A percentile compares a stretch with the other conserved stretches of the same genome.
Evolutionary conservation across 2,797 vertebrate genomes (phyloP).

Genomic region (Heteromormyrus szaboi): DNA sequence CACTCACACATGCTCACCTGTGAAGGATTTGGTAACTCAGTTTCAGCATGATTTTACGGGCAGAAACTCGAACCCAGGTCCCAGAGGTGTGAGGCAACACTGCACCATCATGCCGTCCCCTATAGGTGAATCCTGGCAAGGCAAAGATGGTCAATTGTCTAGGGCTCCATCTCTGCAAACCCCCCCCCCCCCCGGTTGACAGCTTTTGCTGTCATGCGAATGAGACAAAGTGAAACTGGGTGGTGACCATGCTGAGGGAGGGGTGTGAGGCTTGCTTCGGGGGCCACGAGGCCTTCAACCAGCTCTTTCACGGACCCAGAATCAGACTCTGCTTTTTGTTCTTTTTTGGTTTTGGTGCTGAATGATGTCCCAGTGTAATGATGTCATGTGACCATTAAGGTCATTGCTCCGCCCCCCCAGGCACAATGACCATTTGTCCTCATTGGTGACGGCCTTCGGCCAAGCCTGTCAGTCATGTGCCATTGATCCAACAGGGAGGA

Average conservation of each 20-base stretch:
- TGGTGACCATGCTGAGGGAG: background rate
- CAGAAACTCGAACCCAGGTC: background rate
- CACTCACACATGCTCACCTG: too few species aligned
- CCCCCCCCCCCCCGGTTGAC: background rate
- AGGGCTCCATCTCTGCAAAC: background rate
- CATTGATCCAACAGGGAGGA: background rate
- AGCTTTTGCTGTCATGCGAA: background rate
- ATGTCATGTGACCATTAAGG: background rate
- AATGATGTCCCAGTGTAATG: background rate
- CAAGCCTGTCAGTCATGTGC: background rate
- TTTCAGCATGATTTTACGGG: background rate
- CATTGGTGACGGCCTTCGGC: background rate
- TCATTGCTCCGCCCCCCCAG: background rate
- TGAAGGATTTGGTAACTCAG: background rate
- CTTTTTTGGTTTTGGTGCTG: background rate
- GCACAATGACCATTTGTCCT: background rate
- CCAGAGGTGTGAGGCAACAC: background rate
- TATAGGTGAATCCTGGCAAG: background rate
- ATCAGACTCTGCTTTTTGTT: background rate
- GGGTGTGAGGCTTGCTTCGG: background rate
- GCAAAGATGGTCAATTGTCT: background rate
- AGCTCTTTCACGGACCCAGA: background rate
- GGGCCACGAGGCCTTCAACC: background rate
- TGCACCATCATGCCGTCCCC: background rate
- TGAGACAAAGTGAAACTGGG: background rate